Percentiles rank a stretch among this genome's conserved stretches.
Conservation (phyloP, 2,888 invertebrate genomes). For the Chymomyza amoena region DNA sequence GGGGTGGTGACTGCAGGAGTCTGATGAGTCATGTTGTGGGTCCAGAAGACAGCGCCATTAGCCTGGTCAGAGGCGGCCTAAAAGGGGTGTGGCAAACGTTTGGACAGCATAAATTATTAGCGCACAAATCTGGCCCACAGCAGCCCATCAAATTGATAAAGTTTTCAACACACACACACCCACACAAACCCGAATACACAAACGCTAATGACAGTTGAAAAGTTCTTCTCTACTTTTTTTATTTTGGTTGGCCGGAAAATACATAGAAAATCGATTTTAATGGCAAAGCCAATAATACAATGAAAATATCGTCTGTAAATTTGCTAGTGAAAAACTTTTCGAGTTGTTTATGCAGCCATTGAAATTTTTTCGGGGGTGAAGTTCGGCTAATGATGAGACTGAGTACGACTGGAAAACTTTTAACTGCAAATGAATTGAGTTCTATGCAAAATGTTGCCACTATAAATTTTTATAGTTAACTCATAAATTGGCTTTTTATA, state of each 20-base stretch:
- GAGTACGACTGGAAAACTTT: conserved; percentile 28
- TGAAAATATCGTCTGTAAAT: conserved; percentile 61
- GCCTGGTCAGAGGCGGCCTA: neutral
- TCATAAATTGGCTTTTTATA: neutral
- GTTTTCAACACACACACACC: conserved; percentile 38
- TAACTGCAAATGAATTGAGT: conserved; percentile 54
- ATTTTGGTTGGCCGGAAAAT: neutral
- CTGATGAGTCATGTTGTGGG: conserved; percentile 49
- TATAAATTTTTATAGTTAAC: conserved; percentile 62
- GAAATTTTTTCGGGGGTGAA: neutral
- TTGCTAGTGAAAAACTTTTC: conserved; percentile 48
- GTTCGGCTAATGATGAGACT: conserved; percentile 10
- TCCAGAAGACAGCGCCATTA: conserved; percentile 37
- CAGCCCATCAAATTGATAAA: conserved; percentile 66
- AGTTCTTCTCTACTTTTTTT: conserved; percentile 35
- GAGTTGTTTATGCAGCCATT: conserved; percentile 48
- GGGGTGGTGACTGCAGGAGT: neutral
- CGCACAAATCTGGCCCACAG: conserved; percentile 42
- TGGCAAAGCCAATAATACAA: conserved; percentile 66
- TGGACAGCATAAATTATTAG: conserved; percentile 62
- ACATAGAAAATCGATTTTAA: conserved; percentile 67
- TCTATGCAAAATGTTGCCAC: conserved; percentile 34
- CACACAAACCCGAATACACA: conserved; percentile 33
- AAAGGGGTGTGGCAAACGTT: neutral
- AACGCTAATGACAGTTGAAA: conserved; percentile 71